Evolutionary conservation across 2,113 vertebrate genomes (phyloP).

Genomic region (Nymphicus hollandicus): DNA sequence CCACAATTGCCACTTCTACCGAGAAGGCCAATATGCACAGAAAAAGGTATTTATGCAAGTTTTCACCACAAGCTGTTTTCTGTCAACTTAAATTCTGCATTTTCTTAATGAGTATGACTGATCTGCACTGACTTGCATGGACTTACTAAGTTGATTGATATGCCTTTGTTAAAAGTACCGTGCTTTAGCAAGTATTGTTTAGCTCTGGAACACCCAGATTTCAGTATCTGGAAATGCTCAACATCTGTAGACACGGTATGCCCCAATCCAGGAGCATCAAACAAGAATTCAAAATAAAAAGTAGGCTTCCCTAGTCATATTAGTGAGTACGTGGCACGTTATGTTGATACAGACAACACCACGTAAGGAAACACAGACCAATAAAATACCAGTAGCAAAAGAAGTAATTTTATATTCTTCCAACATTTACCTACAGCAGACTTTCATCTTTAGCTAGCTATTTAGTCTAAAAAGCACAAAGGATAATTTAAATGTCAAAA

Average conservation of each 20-base stretch:
- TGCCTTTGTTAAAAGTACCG: neutral
- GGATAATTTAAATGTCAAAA: neutral
- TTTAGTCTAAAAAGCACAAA: neutral
- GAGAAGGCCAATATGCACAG: neutral
- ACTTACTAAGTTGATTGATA: neutral
- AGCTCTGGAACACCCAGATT: neutral
- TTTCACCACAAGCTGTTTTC: neutral
- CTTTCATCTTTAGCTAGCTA: neutral
- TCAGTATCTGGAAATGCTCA: neutral
- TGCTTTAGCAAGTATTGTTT: neutral
- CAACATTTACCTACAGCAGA: neutral
- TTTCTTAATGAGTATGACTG: neutral
- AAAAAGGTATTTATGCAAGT: neutral
- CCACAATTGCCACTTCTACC: neutral
- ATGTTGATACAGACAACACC: neutral
- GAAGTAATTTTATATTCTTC: neutral
- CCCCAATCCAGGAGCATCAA: neutral
- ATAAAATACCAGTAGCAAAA: neutral
- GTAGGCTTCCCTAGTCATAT: neutral
- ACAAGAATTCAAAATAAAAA: neutral
- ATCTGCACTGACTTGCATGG: neutral
- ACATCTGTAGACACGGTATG: neutral
- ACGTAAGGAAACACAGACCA: neutral
- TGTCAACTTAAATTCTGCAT: neutral
- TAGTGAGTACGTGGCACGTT: accelerated